Evolutionary conservation across 35 echinoderm and acorn worm genomes (phyloP).

Genomic region (Strongylocentrotus purpuratus): DNA sequence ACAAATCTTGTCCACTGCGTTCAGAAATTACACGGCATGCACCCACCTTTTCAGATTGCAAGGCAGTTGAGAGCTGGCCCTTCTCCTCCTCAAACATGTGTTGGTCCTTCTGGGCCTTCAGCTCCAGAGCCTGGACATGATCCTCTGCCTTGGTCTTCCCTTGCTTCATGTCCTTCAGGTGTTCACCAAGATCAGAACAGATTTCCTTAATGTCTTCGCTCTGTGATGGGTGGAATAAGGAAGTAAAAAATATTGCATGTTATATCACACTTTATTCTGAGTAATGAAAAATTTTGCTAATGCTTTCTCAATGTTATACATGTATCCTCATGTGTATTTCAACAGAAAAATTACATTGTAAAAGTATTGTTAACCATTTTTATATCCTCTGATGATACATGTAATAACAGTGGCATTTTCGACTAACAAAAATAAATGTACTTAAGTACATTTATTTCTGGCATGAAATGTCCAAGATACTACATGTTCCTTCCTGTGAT

Average conservation of each 20-base stretch:
- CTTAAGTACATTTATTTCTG: no score
- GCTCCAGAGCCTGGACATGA: not conserved
- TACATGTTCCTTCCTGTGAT: no score
- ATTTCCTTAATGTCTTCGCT: slow-evolving; percentile 13
- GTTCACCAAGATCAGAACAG: not conserved
- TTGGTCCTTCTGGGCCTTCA: not conserved
- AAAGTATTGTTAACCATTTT: no score
- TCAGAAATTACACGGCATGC: not conserved
- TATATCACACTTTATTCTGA: no score
- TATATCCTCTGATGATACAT: no score
- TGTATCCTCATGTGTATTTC: no score
- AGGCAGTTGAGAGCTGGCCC: not conserved
- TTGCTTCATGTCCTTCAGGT: not conserved
- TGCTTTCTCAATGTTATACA: no score
- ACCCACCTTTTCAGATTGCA: not conserved
- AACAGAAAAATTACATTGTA: no score
- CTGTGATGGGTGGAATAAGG: not conserved
- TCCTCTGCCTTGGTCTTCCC: not conserved
- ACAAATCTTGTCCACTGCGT: not conserved
- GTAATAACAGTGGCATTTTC: no score
- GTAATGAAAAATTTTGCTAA: no score
- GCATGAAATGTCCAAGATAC: no score
- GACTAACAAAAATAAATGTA: no score
- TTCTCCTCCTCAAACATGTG: slow-evolving; percentile 1
- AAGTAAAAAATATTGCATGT: not conserved